Percentiles rank a stretch among this genome's conserved stretches.
Evolutionary conservation across 2,113 vertebrate genomes (phyloP).

Genomic region (Condylura cristata): DNA sequence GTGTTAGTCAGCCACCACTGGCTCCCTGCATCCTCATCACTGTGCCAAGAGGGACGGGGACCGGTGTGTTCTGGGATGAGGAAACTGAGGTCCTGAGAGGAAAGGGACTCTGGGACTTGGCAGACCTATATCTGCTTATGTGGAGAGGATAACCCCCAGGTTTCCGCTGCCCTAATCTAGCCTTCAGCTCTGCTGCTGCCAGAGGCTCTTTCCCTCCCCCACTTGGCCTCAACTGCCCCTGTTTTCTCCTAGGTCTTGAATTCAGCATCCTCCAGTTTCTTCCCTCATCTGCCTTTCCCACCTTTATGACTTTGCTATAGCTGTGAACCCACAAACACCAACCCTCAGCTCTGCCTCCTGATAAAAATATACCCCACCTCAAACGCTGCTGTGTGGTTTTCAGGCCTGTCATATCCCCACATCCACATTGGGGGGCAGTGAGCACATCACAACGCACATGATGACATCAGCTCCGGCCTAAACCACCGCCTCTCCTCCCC

Average conservation of each 20-base stretch:
- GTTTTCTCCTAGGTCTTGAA: neutral
- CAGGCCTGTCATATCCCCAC: rapidly evolving
- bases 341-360: neutral
- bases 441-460: neutral
- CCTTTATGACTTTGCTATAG: neutral
- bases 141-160: too few relatives aligned
- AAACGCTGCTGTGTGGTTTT: rapidly evolving
- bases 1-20: neutral
- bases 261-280: neutral
- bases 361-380: too few relatives aligned
- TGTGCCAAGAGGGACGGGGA: too few relatives aligned
- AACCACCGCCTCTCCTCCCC: too few relatives aligned
- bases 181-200: neutral
- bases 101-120: too few relatives aligned
- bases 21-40: neutral
- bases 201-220: neutral
- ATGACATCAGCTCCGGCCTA: neutral
- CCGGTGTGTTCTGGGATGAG: too few relatives aligned
- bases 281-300: neutral
- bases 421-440: neutral
- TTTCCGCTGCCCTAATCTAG: neutral
- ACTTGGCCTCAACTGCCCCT: neutral
- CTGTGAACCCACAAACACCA: neutral
- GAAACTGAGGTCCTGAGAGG: too few relatives aligned
- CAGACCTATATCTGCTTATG: too few relatives aligned